These are phyloP conservation scores for Melanotaenia boesemani DNA, from an alignment of 2,797 vertebrate species.

Conservation along the genomic window DNA sequence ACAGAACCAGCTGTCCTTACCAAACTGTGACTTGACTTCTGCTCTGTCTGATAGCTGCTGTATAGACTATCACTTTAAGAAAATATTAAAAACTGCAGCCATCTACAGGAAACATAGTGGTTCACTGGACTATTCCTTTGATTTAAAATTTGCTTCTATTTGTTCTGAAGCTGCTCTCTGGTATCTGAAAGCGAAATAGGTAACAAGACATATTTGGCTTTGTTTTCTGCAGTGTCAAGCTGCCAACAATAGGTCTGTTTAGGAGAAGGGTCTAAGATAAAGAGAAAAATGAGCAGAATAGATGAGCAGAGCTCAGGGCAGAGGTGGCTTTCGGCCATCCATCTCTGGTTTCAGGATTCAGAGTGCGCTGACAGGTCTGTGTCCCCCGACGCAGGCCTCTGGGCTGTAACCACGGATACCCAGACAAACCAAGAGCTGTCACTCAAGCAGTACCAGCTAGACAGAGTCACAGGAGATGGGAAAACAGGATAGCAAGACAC, in stretches of 20 bases:
- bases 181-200: background rate
- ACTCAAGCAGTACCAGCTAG: slow-evolving; percentile 67
- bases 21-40: slow-evolving; percentile 16
- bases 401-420: slow-evolving; percentile 78
- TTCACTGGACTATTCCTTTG: background rate
- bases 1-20: slow-evolving; percentile 47
- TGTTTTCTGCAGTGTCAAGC: slow-evolving; percentile 8
- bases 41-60: slow-evolving; percentile 1
- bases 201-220: slow-evolving; percentile 32
- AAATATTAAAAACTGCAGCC: background rate
- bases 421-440: slow-evolving; percentile 78
- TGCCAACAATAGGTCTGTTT: slow-evolving; percentile 35
- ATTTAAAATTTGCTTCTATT: background rate
- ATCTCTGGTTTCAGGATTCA: slow-evolving; percentile 76
- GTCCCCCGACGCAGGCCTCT: slow-evolving; percentile 70
- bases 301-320: slow-evolving; percentile 55
- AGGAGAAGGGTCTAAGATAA: slow-evolving; percentile 41
- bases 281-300: slow-evolving; percentile 43
- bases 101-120: background rate
- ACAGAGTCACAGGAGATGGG: slow-evolving; percentile 68
- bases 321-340: slow-evolving; percentile 67
- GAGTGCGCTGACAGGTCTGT: slow-evolving; percentile 74
- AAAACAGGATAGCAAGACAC: slow-evolving; percentile 64
- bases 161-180: background rate
- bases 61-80: slow-evolving; percentile 13